Base-by-base conservation (phyloP, 2,797 vertebrate genomes). In the Crocodylus rhombifer region DNA sequence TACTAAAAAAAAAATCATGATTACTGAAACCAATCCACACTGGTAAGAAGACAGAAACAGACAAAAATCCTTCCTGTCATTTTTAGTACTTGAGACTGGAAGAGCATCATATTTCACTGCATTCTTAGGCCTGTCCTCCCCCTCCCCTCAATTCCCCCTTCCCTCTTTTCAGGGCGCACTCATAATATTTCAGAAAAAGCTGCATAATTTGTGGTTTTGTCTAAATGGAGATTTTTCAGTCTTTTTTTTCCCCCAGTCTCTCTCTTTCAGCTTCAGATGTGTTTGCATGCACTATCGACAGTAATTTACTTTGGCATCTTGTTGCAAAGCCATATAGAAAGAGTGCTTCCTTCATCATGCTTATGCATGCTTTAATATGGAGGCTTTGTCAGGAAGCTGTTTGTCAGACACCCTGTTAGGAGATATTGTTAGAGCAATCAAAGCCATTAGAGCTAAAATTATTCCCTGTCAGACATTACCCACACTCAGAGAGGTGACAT, bases 251-350 rank as follows among this genome's bases (percentile, higher is more conserved):
- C n/a, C 28, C 25, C 58, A 91, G 56, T 58, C 21, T 28, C 30
- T 76, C 60, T 79, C 20, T 86, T 76, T 78, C 5, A 74, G 11
- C 33, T 51, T 79, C 65, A 26, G n/a, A 63, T 94, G 56, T 71
- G 30, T 88, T 91, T 92, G 56, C 82, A 33, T 94, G 80, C 55
- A 89, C 95, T 96, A 89, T 94, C 71, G 80, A 85, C n/a, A 80
- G 58, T 76, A 64, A 71, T 90, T 93, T 92, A 89, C 51, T 80
- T 60, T 33, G 76, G 90, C 86, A 85, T 95, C 87, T 91, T 91
- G 79, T 90, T 92, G 94, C 56, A 95, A 96, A 91, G 21, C 81
- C 63, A n/a, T 86, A 77, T 8, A 62, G 33, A 78, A 82, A 91
- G 57, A 92, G 26, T 77, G 42, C 65, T 55, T 75, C 75, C 84